Base-by-base conservation (phyloP, 2,888 invertebrate species). In the Hyposoter didymator region DNA sequence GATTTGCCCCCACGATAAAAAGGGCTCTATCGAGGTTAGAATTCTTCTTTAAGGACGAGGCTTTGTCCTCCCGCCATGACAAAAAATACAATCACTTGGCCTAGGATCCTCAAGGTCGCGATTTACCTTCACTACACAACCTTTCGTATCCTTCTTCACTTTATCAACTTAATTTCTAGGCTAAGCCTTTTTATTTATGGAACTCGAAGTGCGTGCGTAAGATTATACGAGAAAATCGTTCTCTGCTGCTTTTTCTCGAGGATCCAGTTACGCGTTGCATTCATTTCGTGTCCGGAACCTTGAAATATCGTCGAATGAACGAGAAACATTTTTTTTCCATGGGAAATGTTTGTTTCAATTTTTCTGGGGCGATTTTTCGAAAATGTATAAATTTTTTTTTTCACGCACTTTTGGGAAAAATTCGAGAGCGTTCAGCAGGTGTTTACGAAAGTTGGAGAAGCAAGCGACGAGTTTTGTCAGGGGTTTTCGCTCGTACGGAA, bases 1-100 rank as follows among this genome's bases (percentile, higher is more conserved):
- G 84, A 82, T 82, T 74, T 62, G 69, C 78, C 62, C 43, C 35
- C 64, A 78, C 70, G 82, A 85, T 84, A 84, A 84, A 73, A 75
- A 75, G 35, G 45, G 52, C 39, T 78, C 19, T 73, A 72, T 81
- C 76, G 67, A 67, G 49, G 55, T 73, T 64, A 76, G 76, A 72
- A 80, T 84, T 64, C 62, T 35, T 32, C 32, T 72, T 66, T 12
- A 52, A 22, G 59, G 19, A 19, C 28, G 7, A 79, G 49, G 69
- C 75, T 80, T 55, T 72, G 28, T 59, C 28, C 14, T 74, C 64
- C 64, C 49, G 17, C 64, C 49, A 19, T 49, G 74, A 39, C 32
- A 59, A 12, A 69, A 47, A 32, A 49, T 62, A 47, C 52, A 74
- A 67, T 85, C 78, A 82, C 82, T 85, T 78, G 66, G 72, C 78